phyloP scores from a whole-genome alignment of 2,888 invertebrate genomes.

The Eudasyphora cyanicolor region DNA sequence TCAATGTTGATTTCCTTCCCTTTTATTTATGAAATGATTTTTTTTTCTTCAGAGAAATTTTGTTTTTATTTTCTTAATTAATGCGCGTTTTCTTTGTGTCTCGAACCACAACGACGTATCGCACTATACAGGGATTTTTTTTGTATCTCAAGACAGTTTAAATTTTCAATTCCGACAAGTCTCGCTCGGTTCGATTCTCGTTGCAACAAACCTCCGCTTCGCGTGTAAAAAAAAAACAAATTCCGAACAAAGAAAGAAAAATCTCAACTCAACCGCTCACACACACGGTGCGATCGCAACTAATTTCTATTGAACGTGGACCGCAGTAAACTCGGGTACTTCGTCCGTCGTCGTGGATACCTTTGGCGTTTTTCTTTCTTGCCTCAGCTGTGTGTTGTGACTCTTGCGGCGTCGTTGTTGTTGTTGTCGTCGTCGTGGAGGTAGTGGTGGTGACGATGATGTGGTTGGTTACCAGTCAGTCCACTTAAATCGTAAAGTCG shows the following conservation, averaged over 20 bases:
- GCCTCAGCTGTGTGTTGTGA: neutral
- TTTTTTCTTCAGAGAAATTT: neutral
- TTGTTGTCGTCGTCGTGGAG: neutral
- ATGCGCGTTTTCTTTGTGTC: conserved; percentile 46
- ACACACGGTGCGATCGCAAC: conserved; percentile 75
- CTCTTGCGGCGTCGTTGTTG: neutral
- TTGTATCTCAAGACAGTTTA: conserved; percentile 9
- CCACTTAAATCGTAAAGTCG: conserved; percentile 41
- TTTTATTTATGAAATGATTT: neutral
- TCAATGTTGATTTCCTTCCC: neutral
- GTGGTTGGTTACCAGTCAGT: conserved; percentile 25
- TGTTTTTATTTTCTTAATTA: too few relatives aligned
- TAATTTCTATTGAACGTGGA: conserved; percentile 68
- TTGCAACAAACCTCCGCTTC: conserved; percentile 40
- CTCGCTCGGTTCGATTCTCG: conserved; percentile 31
- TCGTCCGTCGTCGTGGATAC: too few relatives aligned
- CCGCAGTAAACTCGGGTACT: conserved; percentile 37
- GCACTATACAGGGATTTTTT: conserved; percentile 44
- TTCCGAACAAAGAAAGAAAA: conserved; percentile 9
- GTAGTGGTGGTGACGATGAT: neutral
- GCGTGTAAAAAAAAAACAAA: neutral
- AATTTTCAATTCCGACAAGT: neutral
- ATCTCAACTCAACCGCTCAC: conserved; percentile 66
- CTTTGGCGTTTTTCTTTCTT: conserved; percentile 43
- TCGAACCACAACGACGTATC: neutral